Base-by-base conservation (phyloP, 2,888 invertebrate species). In the Pantelozetes paolii region DNA sequence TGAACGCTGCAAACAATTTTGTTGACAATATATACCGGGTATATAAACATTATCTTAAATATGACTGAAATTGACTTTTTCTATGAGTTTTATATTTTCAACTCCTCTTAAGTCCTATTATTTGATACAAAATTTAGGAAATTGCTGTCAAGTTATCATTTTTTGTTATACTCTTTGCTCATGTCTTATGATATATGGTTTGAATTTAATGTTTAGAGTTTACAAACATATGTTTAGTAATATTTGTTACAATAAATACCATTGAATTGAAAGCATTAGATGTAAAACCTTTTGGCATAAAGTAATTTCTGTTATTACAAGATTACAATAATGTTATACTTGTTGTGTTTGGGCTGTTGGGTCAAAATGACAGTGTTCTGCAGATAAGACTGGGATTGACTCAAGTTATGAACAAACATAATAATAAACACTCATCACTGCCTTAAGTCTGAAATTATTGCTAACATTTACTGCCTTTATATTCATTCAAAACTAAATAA, bases 341-440 rank as follows among this genome's bases (percentile, higher is more conserved):
- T n/a, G 48, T 48, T 48, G 26, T n/a, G n/a, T n/a, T n/a, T n/a
- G n/a, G n/a, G n/a, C n/a, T 57, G 57, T 57, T 57, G 28, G 20
- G 57, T 57, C 26, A 57, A 57, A 57, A 23, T 23, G 28, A 57
- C 57, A 57, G 57, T 26, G 26, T 26, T 23, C 20, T 57, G 26
- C 20, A n/a, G 57, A 57, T 57, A 57, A 23, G 26, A 26, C 26
- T 5, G 26, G 26, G 20, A 57, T 57, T 23, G 57, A 20, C 2
- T 23, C 6, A 28, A 23, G 15, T 57, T 57, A 57, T 57, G 57
- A 57, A 8, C 26, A 8, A 5, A 57, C 57, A 57, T 57, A 20
- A 57, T 57, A 57, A 57, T 57, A 57, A 57, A 57, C 26, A 57
- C 57, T 57, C 57, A 57, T 57, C 26, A 57, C 26, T 20, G 57